phyloP scores from a whole-genome alignment of 2,888 invertebrate species.

The Drosophila mimetica region DNA sequence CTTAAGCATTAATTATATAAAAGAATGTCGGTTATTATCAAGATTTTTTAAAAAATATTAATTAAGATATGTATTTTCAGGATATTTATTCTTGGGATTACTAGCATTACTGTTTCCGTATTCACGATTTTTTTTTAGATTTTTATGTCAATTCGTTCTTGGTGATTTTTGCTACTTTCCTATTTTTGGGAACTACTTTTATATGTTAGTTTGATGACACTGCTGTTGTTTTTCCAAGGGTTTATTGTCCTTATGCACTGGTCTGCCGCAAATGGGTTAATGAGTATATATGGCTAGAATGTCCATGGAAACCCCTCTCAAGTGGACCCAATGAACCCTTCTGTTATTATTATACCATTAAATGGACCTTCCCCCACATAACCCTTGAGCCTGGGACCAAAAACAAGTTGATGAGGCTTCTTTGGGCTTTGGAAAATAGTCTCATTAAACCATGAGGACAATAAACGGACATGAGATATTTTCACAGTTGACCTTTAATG shows the following conservation, averaged over 20 bases:
- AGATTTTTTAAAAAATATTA: too few species aligned
- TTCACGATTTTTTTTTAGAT: too few species aligned
- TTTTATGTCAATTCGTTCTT: too few species aligned
- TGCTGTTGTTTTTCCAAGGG: not conserved
- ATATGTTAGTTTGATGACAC: too few species aligned
- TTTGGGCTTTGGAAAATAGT: constrained; percentile 7
- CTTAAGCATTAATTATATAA: too few species aligned
- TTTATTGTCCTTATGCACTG: not conserved
- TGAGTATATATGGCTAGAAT: constrained; percentile 1
- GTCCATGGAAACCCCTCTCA: constrained; percentile 9
- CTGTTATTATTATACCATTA: constrained; percentile 28
- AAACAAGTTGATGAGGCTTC: constrained; percentile 19
- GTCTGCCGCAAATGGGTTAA: constrained; percentile 2
- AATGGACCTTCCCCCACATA: constrained; percentile 4
- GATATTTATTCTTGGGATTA: too few species aligned
- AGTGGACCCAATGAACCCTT: constrained; percentile 19
- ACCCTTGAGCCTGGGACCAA: constrained; percentile 14
- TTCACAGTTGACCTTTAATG: constrained; percentile 43
- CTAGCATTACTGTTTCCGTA: too few species aligned
- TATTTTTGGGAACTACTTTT: too few species aligned
- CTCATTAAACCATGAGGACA: constrained; percentile 31
- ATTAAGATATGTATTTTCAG: too few species aligned
- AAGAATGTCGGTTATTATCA: too few species aligned
- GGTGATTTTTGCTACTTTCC: too few species aligned
- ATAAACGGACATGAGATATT: constrained; percentile 41